A percentile compares a stretch with the other conserved stretches of the same genome.
phyloP scores from a whole-genome alignment of 2,113 vertebrate species.

The Seriola rivoliana region DNA sequence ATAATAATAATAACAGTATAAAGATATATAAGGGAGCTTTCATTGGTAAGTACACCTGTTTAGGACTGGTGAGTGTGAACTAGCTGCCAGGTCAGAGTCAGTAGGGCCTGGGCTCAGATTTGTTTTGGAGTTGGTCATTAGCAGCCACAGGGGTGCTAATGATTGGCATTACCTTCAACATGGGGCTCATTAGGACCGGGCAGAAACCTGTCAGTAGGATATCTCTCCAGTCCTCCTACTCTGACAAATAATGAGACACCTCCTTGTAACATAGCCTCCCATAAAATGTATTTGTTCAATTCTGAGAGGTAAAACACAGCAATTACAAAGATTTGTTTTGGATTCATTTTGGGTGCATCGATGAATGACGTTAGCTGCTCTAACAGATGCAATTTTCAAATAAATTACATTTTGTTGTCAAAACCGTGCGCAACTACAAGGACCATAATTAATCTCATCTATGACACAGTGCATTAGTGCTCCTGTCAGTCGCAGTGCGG shows the following conservation, averaged over 20 bases:
- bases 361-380: conserved; percentile 17
- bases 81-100: conserved; percentile 42
- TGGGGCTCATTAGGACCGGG: conserved; percentile 66
- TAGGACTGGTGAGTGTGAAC: conserved; percentile 30
- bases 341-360: background rate
- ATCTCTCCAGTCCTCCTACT: conserved; percentile 28
- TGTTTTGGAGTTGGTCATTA: conserved; percentile 59
- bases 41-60: conserved; percentile 41
- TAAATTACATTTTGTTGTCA: background rate
- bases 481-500: background rate
- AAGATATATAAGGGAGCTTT: conserved; percentile 28
- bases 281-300: background rate
- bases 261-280: conserved; percentile 1
- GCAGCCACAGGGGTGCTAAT: conserved; percentile 70
- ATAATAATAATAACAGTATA: background rate
- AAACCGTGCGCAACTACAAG: conserved; percentile 2
- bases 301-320: background rate
- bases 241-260: conserved; percentile 38
- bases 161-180: conserved; percentile 63
- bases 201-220: conserved; percentile 40
- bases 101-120: conserved; percentile 50
- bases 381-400: conserved; percentile 12
- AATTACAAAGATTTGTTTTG: conserved; percentile 8
- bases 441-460: background rate
- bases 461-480: background rate